phyloP scores from a whole-genome alignment of 2,113 vertebrate species.

The Eclectus roratus region DNA sequence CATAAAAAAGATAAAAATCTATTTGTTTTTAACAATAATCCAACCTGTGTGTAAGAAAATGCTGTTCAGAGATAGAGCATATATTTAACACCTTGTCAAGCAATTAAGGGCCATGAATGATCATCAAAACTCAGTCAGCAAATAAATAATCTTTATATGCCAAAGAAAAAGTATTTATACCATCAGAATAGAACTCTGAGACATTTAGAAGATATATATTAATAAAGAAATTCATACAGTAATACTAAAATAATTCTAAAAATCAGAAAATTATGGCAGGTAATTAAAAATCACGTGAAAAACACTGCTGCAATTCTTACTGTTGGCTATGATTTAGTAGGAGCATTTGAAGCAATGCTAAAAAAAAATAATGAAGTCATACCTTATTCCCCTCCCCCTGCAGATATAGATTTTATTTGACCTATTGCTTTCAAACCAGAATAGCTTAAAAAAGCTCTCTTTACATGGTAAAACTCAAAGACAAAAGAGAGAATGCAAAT shows the following conservation, averaged over 20 bases:
- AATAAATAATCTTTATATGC: neutral
- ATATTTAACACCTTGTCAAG: neutral
- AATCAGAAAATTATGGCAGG: neutral
- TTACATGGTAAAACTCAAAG: slow-evolving; percentile 71
- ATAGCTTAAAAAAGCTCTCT: slow-evolving; percentile 56
- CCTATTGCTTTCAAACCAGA: slow-evolving; percentile 80
- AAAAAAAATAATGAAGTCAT: slow-evolving; percentile 65
- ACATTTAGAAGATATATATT: neutral
- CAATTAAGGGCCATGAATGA: neutral
- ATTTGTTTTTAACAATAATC: neutral
- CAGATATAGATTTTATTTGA: slow-evolving; percentile 78
- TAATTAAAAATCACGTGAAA: slow-evolving; percentile 40
- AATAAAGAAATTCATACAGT: neutral
- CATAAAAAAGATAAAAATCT: neutral
- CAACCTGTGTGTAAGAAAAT: neutral
- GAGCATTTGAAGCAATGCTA: slow-evolving; percentile 52
- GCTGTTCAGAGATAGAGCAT: neutral
- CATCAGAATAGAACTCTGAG: neutral
- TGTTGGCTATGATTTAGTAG: slow-evolving; percentile 2
- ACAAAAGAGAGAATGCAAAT: slow-evolving; percentile 78
- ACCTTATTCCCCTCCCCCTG: slow-evolving; percentile 44
- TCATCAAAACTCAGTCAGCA: slow-evolving; percentile 6
- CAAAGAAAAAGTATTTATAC: neutral
- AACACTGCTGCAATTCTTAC: slow-evolving; percentile 3
- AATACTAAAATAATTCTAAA: slow-evolving; percentile 3